phyloP scores from a whole-genome alignment of 2,113 vertebrate species.

The Platysteira castanea region DNA sequence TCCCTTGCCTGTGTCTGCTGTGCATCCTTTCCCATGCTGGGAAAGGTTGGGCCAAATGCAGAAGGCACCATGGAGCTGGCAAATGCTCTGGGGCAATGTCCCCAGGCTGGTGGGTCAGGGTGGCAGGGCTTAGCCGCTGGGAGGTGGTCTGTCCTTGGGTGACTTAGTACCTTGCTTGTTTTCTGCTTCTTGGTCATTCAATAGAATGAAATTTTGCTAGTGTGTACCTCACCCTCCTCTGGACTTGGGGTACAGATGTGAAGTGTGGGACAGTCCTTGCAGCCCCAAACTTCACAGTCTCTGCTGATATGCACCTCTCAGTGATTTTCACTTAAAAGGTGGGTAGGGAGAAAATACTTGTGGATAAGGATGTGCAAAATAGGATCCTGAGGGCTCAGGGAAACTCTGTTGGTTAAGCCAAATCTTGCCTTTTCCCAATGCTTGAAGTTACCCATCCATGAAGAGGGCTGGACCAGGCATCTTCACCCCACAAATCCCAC shows the following conservation, averaged over 20 bases:
- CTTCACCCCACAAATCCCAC: background rate
- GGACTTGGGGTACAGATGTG: background rate
- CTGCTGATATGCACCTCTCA: accelerated
- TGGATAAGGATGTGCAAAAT: background rate
- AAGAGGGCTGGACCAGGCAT: background rate
- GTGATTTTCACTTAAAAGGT: background rate
- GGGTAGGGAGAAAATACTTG: background rate
- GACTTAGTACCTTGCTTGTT: background rate
- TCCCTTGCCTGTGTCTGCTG: background rate
- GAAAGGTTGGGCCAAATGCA: background rate
- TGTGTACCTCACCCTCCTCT: background rate
- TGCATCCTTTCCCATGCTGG: background rate
- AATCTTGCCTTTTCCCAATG: background rate
- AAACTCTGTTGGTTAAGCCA: background rate
- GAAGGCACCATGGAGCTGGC: accelerated
- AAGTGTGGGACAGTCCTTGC: background rate
- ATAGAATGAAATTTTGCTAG: background rate
- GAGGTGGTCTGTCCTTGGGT: background rate
- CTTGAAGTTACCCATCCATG: background rate
- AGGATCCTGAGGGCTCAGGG: background rate
- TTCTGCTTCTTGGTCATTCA: background rate
- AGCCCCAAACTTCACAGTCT: background rate
- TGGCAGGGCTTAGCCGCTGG: background rate
- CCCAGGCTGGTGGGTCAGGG: background rate
- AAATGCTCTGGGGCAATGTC: background rate